These are phyloP conservation scores for Solea senegalensis DNA, from an alignment of 2,113 vertebrate species.

Conservation along the genomic window DNA sequence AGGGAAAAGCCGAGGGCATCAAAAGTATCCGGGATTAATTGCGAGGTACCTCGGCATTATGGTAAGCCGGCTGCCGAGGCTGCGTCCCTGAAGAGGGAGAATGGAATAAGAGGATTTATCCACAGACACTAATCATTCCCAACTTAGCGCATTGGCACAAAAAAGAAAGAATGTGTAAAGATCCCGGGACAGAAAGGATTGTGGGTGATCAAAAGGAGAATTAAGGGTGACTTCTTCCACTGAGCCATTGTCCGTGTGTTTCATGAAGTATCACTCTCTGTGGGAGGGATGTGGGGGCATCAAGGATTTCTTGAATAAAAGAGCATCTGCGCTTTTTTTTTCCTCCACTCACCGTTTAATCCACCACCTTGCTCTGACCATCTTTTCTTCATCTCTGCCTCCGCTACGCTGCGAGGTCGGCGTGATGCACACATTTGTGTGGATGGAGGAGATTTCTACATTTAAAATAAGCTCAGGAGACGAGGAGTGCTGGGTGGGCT, in stretches of 20 bases:
- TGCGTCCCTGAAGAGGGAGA: conserved; percentile 58
- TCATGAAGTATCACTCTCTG: conserved; percentile 76
- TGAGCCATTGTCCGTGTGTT: conserved; percentile 75
- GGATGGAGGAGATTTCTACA: conserved; percentile 61
- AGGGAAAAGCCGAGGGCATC: conserved; percentile 28
- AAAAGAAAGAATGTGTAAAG: conserved; percentile 77
- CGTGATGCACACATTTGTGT: conserved; percentile 43
- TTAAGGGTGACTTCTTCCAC: conserved; percentile 83
- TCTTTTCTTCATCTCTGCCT: conserved; percentile 50
- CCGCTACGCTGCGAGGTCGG: conserved; percentile 53
- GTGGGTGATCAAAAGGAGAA: conserved; percentile 80
- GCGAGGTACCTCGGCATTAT: conserved; percentile 51
- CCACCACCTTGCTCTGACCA: conserved; percentile 51
- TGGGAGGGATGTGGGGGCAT: conserved; percentile 37
- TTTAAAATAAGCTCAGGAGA: conserved; percentile 58
- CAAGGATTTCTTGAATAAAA: conserved; percentile 79
- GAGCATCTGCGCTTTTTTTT: conserved; percentile 62
- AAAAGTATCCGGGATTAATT: conserved; percentile 48
- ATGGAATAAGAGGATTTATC: conserved; percentile 74
- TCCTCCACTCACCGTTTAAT: conserved; percentile 63
- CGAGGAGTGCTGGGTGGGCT: conserved; percentile 68
- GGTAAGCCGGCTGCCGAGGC: conserved; percentile 60
- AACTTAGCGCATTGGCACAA: conserved; percentile 72
- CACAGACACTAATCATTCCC: conserved; percentile 76
- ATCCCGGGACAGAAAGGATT: conserved; percentile 74